Evolutionary conservation across 2,113 vertebrate genomes (phyloP).

Genomic region (Laterallus jamaicensis): DNA sequence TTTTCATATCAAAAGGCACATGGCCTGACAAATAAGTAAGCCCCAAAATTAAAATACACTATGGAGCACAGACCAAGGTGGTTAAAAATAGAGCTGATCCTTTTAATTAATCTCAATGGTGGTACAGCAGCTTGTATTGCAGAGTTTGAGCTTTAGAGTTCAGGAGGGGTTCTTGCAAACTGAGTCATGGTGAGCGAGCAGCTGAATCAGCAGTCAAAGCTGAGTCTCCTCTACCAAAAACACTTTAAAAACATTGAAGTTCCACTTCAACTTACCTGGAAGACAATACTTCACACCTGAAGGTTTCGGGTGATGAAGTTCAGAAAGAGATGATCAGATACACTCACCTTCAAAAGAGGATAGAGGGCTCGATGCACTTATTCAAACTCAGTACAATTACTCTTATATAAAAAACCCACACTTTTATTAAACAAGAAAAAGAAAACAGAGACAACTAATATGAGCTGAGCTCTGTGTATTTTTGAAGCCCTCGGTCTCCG

Average conservation of each 20-base stretch:
- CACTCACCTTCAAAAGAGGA: background rate
- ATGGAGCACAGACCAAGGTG: background rate
- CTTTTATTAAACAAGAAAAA: background rate
- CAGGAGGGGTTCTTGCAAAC: background rate
- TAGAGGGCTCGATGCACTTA: background rate
- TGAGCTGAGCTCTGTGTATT: background rate
- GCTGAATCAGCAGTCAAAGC: background rate
- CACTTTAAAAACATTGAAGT: background rate
- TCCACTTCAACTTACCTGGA: background rate
- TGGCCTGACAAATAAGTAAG: background rate
- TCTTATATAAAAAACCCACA: background rate
- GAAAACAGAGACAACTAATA: background rate
- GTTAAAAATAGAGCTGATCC: background rate
- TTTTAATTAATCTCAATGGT: background rate
- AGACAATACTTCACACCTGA: background rate
- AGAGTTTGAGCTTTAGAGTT: background rate
- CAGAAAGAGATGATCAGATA: background rate
- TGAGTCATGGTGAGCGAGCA: background rate
- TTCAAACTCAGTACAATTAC: background rate
- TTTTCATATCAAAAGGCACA: background rate
- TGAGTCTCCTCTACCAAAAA: background rate
- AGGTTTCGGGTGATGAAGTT: background rate
- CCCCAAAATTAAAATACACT: background rate
- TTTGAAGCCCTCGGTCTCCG: background rate
- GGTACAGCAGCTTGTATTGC: background rate